Conservation (phyloP, 2,113 vertebrate genomes). For the Chamaetylas fuelleborni region DNA sequence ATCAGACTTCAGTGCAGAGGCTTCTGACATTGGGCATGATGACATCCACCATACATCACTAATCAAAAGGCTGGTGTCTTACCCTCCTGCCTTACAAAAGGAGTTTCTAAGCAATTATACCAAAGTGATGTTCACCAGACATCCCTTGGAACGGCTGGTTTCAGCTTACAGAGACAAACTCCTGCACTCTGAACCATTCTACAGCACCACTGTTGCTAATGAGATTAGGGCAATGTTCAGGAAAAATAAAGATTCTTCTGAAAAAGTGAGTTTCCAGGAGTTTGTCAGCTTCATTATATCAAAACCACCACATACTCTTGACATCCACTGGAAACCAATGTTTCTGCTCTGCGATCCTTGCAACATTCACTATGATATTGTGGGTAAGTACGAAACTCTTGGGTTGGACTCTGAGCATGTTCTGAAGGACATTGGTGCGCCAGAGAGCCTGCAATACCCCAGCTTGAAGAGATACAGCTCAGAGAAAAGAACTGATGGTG, state of each 20-base stretch:
- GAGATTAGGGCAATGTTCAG: slow-evolving; percentile 51
- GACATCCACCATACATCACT: neutral
- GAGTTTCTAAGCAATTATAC: slow-evolving; percentile 56
- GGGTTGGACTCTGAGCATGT: slow-evolving; percentile 46
- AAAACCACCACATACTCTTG: neutral
- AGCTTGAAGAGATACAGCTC: slow-evolving; percentile 18
- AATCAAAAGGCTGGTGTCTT: slow-evolving; percentile 44
- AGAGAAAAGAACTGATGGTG: slow-evolving; percentile 50
- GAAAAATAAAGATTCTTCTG: neutral
- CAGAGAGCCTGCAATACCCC: slow-evolving; percentile 33
- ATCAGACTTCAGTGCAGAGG: neutral
- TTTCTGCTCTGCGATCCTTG: slow-evolving; percentile 67
- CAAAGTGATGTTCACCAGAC: slow-evolving; percentile 69
- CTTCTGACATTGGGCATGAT: slow-evolving; percentile 23
- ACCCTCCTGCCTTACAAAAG: neutral
- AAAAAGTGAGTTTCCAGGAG: slow-evolving; percentile 60
- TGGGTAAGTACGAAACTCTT: slow-evolving; percentile 64
- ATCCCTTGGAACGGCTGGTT: slow-evolving; percentile 68
- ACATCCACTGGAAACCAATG: slow-evolving; percentile 70
- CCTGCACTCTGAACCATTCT: slow-evolving; percentile 48
- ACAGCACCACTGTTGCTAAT: slow-evolving; percentile 25
- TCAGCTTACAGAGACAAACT: slow-evolving; percentile 74
- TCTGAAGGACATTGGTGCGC: slow-evolving; percentile 41
- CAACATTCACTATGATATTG: slow-evolving; percentile 52
- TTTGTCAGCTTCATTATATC: slow-evolving; percentile 39